Conservation (phyloP, 2,797 vertebrate genomes). For the Sebastes trivittatus region DNA sequence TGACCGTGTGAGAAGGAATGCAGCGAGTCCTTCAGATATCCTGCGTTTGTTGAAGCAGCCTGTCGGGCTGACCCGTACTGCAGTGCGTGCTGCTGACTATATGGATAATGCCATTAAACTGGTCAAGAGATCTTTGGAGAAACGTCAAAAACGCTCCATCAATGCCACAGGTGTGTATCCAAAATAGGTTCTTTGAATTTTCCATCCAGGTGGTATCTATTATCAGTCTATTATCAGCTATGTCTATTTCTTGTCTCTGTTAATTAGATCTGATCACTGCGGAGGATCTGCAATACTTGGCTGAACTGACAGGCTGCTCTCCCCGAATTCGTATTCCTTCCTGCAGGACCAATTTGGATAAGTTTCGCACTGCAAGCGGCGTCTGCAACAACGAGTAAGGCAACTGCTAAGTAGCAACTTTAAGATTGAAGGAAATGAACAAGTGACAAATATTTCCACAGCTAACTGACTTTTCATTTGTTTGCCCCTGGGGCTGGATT, state of each 20-base stretch:
- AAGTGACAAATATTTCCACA: not conserved
- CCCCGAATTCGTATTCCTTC: conserved; percentile 58
- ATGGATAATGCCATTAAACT: conserved; percentile 71
- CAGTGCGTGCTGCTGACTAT: conserved; percentile 85
- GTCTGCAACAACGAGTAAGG: conserved; percentile 90
- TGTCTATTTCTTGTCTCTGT: not conserved
- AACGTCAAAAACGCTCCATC: conserved; percentile 75
- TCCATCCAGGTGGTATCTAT: not conserved
- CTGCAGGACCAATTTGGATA: conserved; percentile 50
- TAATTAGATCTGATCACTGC: conserved; percentile 81
- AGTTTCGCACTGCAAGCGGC: conserved; percentile 79
- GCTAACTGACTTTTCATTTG: not conserved
- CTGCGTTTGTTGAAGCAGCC: conserved; percentile 82
- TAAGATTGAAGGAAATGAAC: no score
- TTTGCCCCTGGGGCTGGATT: not conserved
- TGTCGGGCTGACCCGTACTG: conserved; percentile 58
- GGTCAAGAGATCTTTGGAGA: not conserved
- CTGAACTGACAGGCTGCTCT: conserved; percentile 83
- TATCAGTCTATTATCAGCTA: not conserved
- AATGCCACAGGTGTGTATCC: conserved; percentile 63
- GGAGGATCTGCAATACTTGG: conserved; percentile 75
- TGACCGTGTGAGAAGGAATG: not conserved
- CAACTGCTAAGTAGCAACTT: not conserved
- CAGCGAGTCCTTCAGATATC: conserved; percentile 3
- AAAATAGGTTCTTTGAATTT: not conserved